A percentile compares a stretch with the other conserved stretches of the same genome.
Conservation (phyloP, 2,113 vertebrate genomes). For the Nanorana parkeri region DNA sequence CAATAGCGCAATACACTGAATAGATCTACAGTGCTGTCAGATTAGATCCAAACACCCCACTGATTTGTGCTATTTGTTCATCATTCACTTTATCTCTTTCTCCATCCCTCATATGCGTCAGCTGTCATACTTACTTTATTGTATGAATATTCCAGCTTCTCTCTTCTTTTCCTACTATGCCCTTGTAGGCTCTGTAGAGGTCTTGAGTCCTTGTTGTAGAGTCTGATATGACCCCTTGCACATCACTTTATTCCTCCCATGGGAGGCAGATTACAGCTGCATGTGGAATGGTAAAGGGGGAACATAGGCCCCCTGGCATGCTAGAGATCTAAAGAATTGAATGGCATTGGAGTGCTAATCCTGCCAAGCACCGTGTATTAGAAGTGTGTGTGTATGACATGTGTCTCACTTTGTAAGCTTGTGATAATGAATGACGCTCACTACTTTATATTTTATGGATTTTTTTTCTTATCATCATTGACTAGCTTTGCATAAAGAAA, state of each 20-base stretch:
- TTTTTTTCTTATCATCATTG: too few species aligned
- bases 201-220: not conserved
- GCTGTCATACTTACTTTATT: not conserved
- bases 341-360: slow-evolving; percentile 45
- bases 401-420: not conserved
- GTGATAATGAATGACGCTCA: not conserved
- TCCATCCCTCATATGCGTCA: not conserved
- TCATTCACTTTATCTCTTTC: not conserved
- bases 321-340: slow-evolving; percentile 35
- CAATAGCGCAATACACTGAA: not conserved
- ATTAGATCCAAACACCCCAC: too few species aligned
- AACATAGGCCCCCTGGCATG: slow-evolving; percentile 43
- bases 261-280: slow-evolving; percentile 2
- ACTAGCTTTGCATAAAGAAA: too few species aligned
- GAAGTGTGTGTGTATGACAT: slow-evolving; percentile 17
- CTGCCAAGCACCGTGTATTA: slow-evolving; percentile 5
- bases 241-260: slow-evolving; percentile 14
- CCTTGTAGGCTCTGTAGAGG: slow-evolving; percentile 1
- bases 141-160: not conserved
- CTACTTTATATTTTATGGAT: too few species aligned
- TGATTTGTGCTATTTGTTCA: not conserved
- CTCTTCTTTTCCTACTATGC: not conserved
- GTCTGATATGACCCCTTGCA: not conserved
- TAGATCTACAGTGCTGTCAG: too few species aligned
- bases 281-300: slow-evolving; percentile 15